These are phyloP conservation scores for Lamprotornis superbus DNA, from an alignment of 2,113 vertebrate genomes.

Conservation along the genomic window DNA sequence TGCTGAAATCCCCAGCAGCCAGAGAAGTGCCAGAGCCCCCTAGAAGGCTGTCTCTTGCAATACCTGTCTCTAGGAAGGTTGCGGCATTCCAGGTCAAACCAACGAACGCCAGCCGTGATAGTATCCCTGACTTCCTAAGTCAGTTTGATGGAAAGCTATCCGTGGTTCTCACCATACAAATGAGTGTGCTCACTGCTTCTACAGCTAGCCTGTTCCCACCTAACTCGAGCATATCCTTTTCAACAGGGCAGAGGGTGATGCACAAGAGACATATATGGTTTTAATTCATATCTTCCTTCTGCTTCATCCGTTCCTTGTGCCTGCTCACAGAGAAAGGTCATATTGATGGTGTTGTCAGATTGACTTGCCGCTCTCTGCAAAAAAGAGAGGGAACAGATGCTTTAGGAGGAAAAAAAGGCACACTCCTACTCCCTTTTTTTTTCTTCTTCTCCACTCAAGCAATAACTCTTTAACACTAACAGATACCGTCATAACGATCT, in stretches of 20 bases:
- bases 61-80: too few relatives aligned
- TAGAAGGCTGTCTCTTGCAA: too few relatives aligned
- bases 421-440: accelerated
- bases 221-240: accelerated
- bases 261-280: neutral
- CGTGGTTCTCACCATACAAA: neutral
- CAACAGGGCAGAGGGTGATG: neutral
- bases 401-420: neutral
- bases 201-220: neutral
- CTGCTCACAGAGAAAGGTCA: neutral
- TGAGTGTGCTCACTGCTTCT: neutral
- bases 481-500: neutral
- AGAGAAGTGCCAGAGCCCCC: too few relatives aligned
- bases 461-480: neutral
- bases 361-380: neutral
- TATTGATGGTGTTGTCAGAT: neutral
- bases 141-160: neutral
- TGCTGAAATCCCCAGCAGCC: too few relatives aligned
- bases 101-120: too few relatives aligned
- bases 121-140: neutral
- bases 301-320: neutral
- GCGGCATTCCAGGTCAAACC: too few relatives aligned
- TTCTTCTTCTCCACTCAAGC: neutral
- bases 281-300: neutral
- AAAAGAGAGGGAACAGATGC: neutral